Base-by-base conservation (phyloP, 1,140 invertebrate species). In the Vollenhovia emeryi region DNA sequence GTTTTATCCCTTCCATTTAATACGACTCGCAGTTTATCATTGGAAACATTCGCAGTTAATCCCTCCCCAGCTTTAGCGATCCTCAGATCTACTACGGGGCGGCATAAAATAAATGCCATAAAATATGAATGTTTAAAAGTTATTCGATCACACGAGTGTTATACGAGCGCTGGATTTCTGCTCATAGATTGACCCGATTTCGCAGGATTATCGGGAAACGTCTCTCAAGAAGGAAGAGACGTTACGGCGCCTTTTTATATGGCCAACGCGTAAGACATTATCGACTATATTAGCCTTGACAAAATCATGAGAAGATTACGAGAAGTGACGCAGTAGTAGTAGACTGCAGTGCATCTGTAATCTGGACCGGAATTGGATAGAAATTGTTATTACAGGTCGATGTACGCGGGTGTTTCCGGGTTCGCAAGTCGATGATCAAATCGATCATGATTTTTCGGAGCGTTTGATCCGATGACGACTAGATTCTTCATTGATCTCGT, bases 131-230 rank as follows among this genome's bases (percentile, higher is more conserved):
- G 50, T 66, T 66, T 52, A 52, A 52, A 43, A 79, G 33, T 30
- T 52, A 45, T 40, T 66, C 59, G 45, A 68, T 68, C 30, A 55
- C 30, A 55, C n/a, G 21, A 11, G 50, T 33, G 15, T n/a, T n/a
- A 60, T n/a, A 13, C 13, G 4, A 79, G 8, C 21, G 21, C 68
- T 13, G 33, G 68, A n/a, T 64, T 79, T 68, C 13, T 36, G 13
- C 33, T 36, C 43, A 52, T 79, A 66, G 43, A 66, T 36, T 40
- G 75, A 68, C 60, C 75, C 68, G 30, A 68, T 79, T 79, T 52
- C 21, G 36, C 21, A 5, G 9, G 45, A 68, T 79, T 79, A 68
- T 68, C 75, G 62, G 21, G 30, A 27, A n/a, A 66, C 6, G 43
- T 50, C 43, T 66, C 43, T 36, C 45, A 33, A 79, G 75, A 52